phyloP scores from a whole-genome alignment of 2,113 vertebrate species.

The Glaucomys volans region DNA sequence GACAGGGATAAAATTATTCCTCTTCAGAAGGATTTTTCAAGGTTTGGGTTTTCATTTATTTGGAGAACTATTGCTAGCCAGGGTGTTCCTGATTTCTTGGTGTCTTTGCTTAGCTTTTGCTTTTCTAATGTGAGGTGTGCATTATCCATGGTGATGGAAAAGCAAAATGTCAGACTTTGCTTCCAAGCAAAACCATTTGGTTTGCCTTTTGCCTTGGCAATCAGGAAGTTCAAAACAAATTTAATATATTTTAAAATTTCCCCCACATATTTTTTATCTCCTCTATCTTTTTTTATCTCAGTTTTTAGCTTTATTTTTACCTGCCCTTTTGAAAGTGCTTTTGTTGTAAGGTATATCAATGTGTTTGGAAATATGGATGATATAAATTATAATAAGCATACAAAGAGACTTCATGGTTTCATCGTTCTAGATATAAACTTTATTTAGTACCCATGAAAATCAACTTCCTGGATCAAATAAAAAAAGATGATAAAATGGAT shows the following conservation, averaged over 20 bases:
- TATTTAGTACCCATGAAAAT: slow-evolving; percentile 76
- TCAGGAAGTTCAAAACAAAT: slow-evolving; percentile 42
- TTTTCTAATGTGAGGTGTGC: no score
- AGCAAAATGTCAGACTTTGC: not conserved
- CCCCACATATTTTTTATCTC: not conserved
- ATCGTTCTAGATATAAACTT: slow-evolving; percentile 70
- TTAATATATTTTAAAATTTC: not conserved
- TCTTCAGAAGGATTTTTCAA: not conserved
- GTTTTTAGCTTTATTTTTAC: slow-evolving; percentile 47
- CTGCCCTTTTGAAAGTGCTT: slow-evolving; percentile 9
- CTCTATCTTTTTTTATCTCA: slow-evolving; percentile 20
- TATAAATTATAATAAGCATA: slow-evolving; percentile 58
- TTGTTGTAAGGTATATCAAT: slow-evolving; percentile 1
- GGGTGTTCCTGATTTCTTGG: not conserved
- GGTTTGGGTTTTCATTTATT: not conserved
- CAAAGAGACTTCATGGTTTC: slow-evolving; percentile 57
- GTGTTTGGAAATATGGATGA: slow-evolving; percentile 52
- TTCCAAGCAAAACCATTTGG: not conserved
- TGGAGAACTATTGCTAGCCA: not conserved
- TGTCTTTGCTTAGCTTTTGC: not conserved
- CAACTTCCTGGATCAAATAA: slow-evolving; percentile 72
- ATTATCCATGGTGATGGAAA: not conserved
- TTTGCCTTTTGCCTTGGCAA: not conserved
- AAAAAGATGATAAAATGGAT: slow-evolving; percentile 72
- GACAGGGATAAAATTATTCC: not conserved